A percentile compares a stretch with the other conserved stretches of the same genome.
These are phyloP conservation scores for Diorhabda carinulata DNA, from an alignment of 1,140 invertebrate species.

Conservation along the genomic window DNA sequence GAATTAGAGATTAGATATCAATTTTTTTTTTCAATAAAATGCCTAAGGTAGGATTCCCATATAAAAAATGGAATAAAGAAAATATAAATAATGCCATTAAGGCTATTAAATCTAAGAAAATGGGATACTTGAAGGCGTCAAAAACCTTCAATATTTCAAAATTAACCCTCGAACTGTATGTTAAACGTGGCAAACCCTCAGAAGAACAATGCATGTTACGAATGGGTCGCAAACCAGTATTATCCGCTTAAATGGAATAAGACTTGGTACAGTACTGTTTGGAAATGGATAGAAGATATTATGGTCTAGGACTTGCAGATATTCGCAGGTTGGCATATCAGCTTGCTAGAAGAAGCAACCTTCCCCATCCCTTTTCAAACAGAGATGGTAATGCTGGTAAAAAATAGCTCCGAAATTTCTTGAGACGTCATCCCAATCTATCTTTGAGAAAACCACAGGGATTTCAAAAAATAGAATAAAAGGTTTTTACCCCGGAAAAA, in stretches of 20 bases:
- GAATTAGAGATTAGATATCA: slow-evolving; percentile 3
- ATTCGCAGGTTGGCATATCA: not conserved
- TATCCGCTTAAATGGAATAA: not conserved
- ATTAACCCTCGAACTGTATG: too few relatives aligned
- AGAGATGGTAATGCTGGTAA: not conserved
- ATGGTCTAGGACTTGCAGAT: not conserved
- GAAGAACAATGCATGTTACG: not conserved
- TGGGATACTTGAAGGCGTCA: not conserved
- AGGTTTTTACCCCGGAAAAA: not conserved
- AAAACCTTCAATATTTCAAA: too few relatives aligned
- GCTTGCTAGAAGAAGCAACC: not conserved
- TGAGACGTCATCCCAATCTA: slow-evolving; percentile 4
- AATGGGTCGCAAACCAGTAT: not conserved
- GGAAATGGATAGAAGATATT: too few relatives aligned
- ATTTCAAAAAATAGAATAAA: slow-evolving; percentile 7
- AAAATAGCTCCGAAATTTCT: slow-evolving; percentile 4
- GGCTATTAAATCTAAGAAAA: slow-evolving; percentile 5
- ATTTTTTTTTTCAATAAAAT: slow-evolving; percentile 12
- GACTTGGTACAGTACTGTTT: not conserved
- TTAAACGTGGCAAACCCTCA: not conserved
- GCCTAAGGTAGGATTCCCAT: slow-evolving; percentile 9
- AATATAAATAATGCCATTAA: slow-evolving; percentile 4
- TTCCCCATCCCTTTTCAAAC: not conserved
- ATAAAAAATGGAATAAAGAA: slow-evolving; percentile 11
- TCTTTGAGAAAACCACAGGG: slow-evolving; percentile 4